A percentile compares a stretch with the other conserved stretches of the same genome.
Conservation (phyloP, 1,140 invertebrate species). For the Sycophila sp. region DNA sequence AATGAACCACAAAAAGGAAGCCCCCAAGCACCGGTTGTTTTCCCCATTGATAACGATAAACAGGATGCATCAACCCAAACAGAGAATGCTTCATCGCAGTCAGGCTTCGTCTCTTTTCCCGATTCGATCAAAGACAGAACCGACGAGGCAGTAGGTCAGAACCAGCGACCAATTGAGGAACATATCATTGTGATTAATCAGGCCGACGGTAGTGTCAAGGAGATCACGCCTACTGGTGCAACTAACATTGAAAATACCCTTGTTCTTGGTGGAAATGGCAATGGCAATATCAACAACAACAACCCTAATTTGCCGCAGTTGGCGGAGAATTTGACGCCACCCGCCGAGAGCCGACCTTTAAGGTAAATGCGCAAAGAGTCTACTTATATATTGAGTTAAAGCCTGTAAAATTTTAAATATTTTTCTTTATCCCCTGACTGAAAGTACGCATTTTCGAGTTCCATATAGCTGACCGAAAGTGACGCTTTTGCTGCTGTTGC, state of each 20-base stretch:
- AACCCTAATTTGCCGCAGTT: slow-evolving; percentile 47
- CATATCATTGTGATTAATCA: slow-evolving; percentile 59
- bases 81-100: neutral
- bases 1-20: neutral
- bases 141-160: neutral
- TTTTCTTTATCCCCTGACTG: too few relatives aligned
- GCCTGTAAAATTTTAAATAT: too few relatives aligned
- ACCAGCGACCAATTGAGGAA: slow-evolving; percentile 50
- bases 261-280: neutral
- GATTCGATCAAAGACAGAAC: neutral
- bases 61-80: slow-evolving; percentile 4
- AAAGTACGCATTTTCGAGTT: too few relatives aligned
- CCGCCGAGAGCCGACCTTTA: slow-evolving; percentile 41
- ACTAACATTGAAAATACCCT: neutral
- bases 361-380: slow-evolving; percentile 19
- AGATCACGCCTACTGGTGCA: slow-evolving; percentile 38
- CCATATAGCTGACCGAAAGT: too few relatives aligned
- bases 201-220: slow-evolving; percentile 53
- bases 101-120: slow-evolving; percentile 19
- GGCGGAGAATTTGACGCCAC: slow-evolving; percentile 59
- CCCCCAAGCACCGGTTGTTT: neutral
- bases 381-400: too few relatives aligned
- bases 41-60: slow-evolving; percentile 3
- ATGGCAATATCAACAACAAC: neutral
- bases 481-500: too few relatives aligned